Evolutionary conservation across 2,888 invertebrate genomes (phyloP).

Genomic region (Eurois occulta): DNA sequence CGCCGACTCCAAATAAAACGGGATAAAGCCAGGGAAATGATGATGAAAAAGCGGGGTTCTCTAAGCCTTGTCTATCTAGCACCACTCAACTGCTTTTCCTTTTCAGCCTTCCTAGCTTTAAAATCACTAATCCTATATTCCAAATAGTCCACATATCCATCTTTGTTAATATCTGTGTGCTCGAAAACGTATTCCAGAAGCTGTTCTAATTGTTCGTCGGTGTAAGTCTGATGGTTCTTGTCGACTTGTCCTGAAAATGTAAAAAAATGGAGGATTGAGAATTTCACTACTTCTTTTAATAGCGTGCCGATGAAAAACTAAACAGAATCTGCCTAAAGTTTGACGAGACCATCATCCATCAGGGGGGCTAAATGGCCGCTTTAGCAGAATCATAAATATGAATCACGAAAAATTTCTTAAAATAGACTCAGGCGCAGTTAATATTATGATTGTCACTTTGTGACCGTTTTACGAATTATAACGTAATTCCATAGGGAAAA

Average conservation of each 20-base stretch:
- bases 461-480: too few species aligned
- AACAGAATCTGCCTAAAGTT: neutral
- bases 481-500: too few species aligned
- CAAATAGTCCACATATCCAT: conserved; percentile 93
- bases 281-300: neutral
- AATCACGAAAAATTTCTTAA: too few species aligned
- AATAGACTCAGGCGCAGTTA: too few species aligned
- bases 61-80: conserved; percentile 9
- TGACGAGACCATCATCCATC: neutral
- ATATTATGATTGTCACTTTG: too few species aligned
- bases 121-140: conserved; percentile 88
- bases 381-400: too few species aligned
- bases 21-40: neutral
- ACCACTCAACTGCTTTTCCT: conserved; percentile 17
- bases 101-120: conserved; percentile 73
- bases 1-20: neutral
- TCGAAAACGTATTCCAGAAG: conserved; percentile 92
- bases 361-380: too few species aligned
- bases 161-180: conserved; percentile 92
- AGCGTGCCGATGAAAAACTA: neutral
- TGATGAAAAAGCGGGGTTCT: neutral
- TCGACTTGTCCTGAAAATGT: conserved; percentile 82
- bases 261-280: neutral
- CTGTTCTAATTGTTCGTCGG: conserved; percentile 89
- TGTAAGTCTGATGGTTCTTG: conserved; percentile 80